Conservation (phyloP, 2,113 vertebrate genomes). For the Phaethon lepturus region DNA sequence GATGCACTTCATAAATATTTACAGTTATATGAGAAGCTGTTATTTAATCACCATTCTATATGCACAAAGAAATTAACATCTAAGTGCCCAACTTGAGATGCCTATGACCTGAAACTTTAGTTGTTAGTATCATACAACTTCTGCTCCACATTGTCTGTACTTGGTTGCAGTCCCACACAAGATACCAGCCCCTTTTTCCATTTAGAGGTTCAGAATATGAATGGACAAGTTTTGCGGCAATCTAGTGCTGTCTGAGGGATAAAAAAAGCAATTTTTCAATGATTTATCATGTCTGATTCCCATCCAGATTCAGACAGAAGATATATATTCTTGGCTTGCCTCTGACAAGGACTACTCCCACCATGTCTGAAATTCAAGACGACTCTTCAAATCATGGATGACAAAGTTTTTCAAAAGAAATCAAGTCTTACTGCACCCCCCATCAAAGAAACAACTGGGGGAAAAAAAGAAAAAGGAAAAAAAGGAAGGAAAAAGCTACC, state of each 20-base stretch:
- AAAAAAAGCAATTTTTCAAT: not conserved
- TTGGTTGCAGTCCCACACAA: not conserved
- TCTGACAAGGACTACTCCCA: not conserved
- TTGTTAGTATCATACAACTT: not conserved
- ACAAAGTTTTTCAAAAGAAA: not conserved
- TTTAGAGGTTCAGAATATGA: not conserved
- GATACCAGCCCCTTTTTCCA: not conserved
- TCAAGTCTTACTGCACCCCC: not conserved
- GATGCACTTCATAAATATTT: not conserved
- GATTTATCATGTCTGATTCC: not conserved
- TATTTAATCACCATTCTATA: not conserved
- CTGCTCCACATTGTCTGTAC: not conserved
- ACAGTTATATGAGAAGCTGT: not conserved
- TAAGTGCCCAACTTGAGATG: not conserved
- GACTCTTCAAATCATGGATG: not conserved
- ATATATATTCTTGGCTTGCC: not conserved
- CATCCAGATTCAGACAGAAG: not conserved
- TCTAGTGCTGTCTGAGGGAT: not conserved
- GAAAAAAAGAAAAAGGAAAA: accelerated
- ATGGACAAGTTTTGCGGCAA: not conserved
- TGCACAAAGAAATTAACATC: not conserved
- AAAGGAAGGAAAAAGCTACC: not conserved
- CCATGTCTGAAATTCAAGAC: not conserved
- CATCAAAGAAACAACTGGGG: not conserved
- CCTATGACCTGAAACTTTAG: not conserved